Percentiles rank a stretch among this genome's conserved stretches.
Conservation (phyloP, 2,797 vertebrate species). For the Chanos chanos region DNA sequence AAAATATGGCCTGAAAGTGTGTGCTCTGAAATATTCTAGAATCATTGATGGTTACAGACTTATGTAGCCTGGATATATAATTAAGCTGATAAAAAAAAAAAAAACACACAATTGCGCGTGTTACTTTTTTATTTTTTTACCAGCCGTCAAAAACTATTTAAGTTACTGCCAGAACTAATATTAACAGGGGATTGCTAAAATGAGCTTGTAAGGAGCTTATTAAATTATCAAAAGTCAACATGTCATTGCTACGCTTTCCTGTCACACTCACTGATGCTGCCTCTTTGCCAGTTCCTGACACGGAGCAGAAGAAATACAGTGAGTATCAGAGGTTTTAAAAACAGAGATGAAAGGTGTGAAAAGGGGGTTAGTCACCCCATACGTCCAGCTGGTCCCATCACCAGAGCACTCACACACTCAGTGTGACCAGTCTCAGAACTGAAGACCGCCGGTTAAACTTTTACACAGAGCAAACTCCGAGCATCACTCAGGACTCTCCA, state of each 20-base stretch:
- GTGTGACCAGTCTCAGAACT: constrained; percentile 20
- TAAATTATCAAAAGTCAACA: too few species aligned
- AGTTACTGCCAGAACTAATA: too few species aligned
- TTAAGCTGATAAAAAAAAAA: background rate
- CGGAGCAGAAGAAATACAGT: too few species aligned
- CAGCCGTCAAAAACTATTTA: too few species aligned
- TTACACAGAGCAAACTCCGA: constrained; percentile 26
- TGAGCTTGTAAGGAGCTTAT: too few species aligned
- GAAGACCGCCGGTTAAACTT: constrained; percentile 11
- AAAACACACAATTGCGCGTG: background rate
- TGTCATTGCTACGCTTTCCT: background rate
- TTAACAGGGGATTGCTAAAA: too few species aligned
- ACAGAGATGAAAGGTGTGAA: constrained; percentile 9
- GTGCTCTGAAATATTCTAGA: background rate
- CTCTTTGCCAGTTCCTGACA: background rate
- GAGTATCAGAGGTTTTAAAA: constrained; percentile 16
- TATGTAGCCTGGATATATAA: background rate
- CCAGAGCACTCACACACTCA: constrained; percentile 7
- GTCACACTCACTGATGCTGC: constrained; percentile 1
- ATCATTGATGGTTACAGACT: background rate
- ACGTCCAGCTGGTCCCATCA: constrained; percentile 17
- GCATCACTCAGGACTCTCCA: constrained; percentile 19
- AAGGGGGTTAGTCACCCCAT: constrained; percentile 3
- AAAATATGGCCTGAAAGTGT: too few species aligned
- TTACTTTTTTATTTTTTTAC: background rate